These are phyloP conservation scores for Proterorhinus semilunaris DNA, from an alignment of 2,113 vertebrate species.

Conservation along the genomic window DNA sequence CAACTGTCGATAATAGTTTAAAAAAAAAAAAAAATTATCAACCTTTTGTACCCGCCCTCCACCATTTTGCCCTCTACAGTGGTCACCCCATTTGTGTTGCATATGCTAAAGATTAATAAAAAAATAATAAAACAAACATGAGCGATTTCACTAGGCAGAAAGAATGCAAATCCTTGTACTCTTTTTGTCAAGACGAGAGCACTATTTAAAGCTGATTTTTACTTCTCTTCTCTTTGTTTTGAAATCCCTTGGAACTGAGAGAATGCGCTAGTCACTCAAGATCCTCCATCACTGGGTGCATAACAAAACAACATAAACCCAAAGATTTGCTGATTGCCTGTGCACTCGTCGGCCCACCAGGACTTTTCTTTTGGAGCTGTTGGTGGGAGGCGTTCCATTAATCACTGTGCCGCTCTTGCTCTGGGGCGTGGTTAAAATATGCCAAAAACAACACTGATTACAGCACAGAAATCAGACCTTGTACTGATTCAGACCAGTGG, in stretches of 20 bases:
- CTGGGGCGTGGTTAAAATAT: slow-evolving; percentile 18
- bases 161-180: no score
- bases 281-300: background rate
- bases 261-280: background rate
- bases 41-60: no score
- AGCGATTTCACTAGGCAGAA: no score
- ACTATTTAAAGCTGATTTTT: no score
- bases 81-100: no score
- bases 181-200: no score
- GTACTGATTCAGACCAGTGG: slow-evolving; percentile 5
- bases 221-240: background rate
- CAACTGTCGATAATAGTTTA: no score
- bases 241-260: background rate
- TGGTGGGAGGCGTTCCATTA: slow-evolving; percentile 15
- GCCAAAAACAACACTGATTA: slow-evolving; percentile 23
- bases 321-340: slow-evolving; percentile 3
- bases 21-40: no score
- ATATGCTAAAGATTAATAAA: no score
- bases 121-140: no score
- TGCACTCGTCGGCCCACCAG: slow-evolving; percentile 3
- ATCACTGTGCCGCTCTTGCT: slow-evolving; percentile 16
- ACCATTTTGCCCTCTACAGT: no score
- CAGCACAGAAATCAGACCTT: slow-evolving; percentile 13
- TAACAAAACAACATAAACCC: background rate
- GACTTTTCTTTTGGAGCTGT: background rate